phyloP scores from a whole-genome alignment of 2,113 vertebrate species.

The Hippocampus abdominalis region DNA sequence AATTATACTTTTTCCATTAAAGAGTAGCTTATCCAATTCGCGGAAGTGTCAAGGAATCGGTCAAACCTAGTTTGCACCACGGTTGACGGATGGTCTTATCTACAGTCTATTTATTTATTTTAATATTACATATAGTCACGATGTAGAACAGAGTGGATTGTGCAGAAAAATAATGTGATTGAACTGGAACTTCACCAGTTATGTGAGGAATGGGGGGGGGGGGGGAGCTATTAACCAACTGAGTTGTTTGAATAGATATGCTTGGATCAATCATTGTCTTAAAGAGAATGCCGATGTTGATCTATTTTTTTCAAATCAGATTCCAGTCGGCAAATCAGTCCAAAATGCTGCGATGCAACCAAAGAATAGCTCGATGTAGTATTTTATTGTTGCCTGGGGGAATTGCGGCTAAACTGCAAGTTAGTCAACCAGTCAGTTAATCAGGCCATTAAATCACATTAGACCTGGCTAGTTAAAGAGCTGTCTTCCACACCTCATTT shows the following conservation, averaged over 20 bases:
- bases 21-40: slow-evolving; percentile 18
- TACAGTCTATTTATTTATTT: neutral
- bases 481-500: slow-evolving; percentile 56
- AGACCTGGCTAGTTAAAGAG: slow-evolving; percentile 43
- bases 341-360: slow-evolving; percentile 15
- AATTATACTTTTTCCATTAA: slow-evolving; percentile 14
- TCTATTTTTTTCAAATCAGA: slow-evolving; percentile 3
- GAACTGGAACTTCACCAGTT: slow-evolving; percentile 8
- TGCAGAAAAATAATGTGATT: neutral
- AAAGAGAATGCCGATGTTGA: too few species aligned
- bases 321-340: slow-evolving; percentile 17
- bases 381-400: neutral
- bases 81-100: too few species aligned
- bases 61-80: too few species aligned
- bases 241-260: slow-evolving; percentile 1
- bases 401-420: slow-evolving; percentile 33
- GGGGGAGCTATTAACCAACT: neutral
- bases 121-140: neutral
- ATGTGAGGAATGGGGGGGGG: neutral
- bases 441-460: slow-evolving; percentile 54
- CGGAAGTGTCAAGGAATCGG: neutral
- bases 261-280: neutral
- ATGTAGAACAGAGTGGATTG: neutral
- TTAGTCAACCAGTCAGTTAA: slow-evolving; percentile 55
- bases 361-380: neutral